A percentile compares a stretch with the other conserved stretches of the same genome.
Evolutionary conservation across 1,140 invertebrate species (phyloP).

Genomic region (Metopolophium dirhodum): DNA sequence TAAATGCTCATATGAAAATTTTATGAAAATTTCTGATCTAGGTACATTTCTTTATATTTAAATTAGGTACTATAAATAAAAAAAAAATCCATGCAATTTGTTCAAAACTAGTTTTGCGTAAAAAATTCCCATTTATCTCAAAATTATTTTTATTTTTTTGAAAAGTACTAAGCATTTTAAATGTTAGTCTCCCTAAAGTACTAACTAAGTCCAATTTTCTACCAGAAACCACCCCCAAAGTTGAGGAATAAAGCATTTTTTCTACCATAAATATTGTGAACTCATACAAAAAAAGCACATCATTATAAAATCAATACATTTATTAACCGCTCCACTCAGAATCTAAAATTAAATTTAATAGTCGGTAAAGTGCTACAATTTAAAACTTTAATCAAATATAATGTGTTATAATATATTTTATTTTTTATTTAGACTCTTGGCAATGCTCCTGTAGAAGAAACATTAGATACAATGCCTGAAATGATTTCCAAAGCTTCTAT

Average conservation of each 20-base stretch:
- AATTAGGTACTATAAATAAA: too few species aligned
- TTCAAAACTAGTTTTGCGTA: too few species aligned
- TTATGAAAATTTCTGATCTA: too few species aligned
- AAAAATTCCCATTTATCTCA: too few species aligned
- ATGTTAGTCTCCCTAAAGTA: neutral
- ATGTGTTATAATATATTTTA: conserved; percentile 59
- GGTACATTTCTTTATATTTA: too few species aligned
- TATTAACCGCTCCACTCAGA: neutral
- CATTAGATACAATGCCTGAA: conserved; percentile 27
- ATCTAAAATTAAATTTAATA: conserved; percentile 60
- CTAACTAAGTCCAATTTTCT: neutral
- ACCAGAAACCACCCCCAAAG: neutral
- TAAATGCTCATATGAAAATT: too few species aligned
- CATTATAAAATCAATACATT: neutral
- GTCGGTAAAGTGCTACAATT: conserved; percentile 60
- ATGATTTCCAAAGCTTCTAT: conserved; percentile 41
- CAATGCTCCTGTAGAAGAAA: neutral
- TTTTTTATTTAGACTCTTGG: conserved; percentile 24
- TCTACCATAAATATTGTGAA: neutral
- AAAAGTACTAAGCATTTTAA: too few species aligned
- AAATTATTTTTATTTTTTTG: too few species aligned
- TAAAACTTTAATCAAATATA: neutral
- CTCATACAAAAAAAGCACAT: too few species aligned
- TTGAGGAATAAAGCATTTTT: neutral
- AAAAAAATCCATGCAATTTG: too few species aligned